Evolutionary conservation across 2,888 invertebrate species (phyloP).

Genomic region (Lithodes maja): DNA sequence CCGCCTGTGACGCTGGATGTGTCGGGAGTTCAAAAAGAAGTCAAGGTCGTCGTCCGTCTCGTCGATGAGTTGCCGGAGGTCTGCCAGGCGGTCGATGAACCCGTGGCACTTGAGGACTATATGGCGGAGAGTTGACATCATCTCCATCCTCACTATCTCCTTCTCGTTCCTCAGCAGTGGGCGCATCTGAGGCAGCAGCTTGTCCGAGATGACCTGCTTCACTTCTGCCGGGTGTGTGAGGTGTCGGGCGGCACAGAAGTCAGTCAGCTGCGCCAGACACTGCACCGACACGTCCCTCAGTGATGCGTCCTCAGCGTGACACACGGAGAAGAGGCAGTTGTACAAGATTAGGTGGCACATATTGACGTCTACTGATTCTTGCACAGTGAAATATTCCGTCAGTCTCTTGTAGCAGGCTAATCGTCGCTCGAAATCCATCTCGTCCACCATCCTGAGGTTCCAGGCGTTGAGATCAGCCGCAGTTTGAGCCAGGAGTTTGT

Average conservation of each 20-base stretch:
- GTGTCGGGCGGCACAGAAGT: slow-evolving; percentile 78
- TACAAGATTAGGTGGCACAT: slow-evolving; percentile 58
- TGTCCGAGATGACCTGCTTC: slow-evolving; percentile 83
- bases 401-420: slow-evolving; percentile 42
- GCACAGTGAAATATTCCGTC: slow-evolving; percentile 22
- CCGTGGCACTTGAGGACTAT: slow-evolving; percentile 76
- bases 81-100: slow-evolving; percentile 32
- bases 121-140: slow-evolving; percentile 85
- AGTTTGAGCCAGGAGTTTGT: slow-evolving; percentile 34
- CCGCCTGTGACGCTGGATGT: slow-evolving; percentile 90
- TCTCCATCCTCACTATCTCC: slow-evolving; percentile 85
- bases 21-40: slow-evolving; percentile 94
- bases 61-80: slow-evolving; percentile 56
- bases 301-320: slow-evolving; percentile 86
- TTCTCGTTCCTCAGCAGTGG: slow-evolving; percentile 83
- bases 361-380: slow-evolving; percentile 50
- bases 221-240: slow-evolving; percentile 79
- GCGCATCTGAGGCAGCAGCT: slow-evolving; percentile 83
- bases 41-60: slow-evolving; percentile 86
- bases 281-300: slow-evolving; percentile 85
- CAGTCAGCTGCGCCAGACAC: slow-evolving; percentile 83
- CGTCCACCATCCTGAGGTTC: slow-evolving; percentile 53
- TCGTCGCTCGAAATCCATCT: slow-evolving; percentile 57
- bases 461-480: slow-evolving; percentile 60
- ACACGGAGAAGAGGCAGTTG: slow-evolving; percentile 62